phyloP scores from a whole-genome alignment of 2,888 invertebrate species.

The Standfussiana lucernea region DNA sequence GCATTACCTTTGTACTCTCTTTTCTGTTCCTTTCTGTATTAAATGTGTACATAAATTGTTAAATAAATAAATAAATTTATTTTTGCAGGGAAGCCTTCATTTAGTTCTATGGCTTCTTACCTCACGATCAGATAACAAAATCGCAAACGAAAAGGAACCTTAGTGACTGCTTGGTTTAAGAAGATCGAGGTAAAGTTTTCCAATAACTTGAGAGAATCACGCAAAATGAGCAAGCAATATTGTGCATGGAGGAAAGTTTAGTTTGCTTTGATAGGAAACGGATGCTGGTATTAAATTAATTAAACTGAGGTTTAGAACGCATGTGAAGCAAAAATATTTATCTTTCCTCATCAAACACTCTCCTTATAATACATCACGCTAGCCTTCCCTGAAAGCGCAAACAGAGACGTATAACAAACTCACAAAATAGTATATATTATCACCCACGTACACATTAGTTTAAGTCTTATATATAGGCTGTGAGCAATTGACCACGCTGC shows the following conservation, averaged over 20 bases:
- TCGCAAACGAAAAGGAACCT: background rate
- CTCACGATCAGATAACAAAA: background rate
- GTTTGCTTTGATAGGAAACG: background rate
- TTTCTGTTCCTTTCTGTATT: too few relatives aligned
- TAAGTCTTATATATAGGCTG: background rate
- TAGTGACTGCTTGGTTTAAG: background rate
- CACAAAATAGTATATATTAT: background rate
- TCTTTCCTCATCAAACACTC: background rate
- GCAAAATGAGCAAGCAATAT: slow-evolving; percentile 5
- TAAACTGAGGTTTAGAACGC: background rate
- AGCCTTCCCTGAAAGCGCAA: too few relatives aligned
- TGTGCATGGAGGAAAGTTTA: background rate
- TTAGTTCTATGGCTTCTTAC: background rate
- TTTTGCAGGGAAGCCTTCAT: background rate
- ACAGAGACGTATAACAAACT: background rate
- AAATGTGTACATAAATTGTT: too few relatives aligned
- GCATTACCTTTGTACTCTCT: too few relatives aligned
- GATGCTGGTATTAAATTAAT: background rate
- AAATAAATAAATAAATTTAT: too few relatives aligned
- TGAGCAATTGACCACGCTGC: background rate
- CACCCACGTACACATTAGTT: background rate
- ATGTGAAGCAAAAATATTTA: background rate
- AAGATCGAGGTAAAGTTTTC: slow-evolving; percentile 24
- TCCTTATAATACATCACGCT: background rate
- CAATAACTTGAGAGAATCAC: slow-evolving; percentile 11